Base-by-base conservation (phyloP, 2,113 vertebrate species). In the Coptodon rendalli region DNA sequence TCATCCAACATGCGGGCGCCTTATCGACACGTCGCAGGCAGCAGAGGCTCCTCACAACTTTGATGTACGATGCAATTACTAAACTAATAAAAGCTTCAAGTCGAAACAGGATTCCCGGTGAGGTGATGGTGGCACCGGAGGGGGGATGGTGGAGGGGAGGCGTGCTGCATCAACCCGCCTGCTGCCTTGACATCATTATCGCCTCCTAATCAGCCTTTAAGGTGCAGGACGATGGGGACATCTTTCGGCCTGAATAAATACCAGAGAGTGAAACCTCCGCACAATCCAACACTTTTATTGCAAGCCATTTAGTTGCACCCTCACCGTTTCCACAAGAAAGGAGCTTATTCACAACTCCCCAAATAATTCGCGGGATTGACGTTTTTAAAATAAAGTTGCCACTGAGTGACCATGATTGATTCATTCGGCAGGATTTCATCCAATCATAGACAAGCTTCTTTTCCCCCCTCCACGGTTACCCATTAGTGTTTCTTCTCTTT, bases 41-140 rank as follows among this genome's bases (percentile, higher is more conserved):
- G 85, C 66, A 83, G 80, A 12, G 82, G 83, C 92, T 93, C 89
- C 92, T 91, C 93, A 83, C 93, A 91, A 91, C 90, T 92, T 92
- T 96, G 95, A 96, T 96, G 93, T 95, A 96, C 89, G 95, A 96
- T 68, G 95, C 94, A 96, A 96, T 96, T 96, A 96, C 94, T 82
- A 85, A 93, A 91, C 93, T 95, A 96, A 96, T 96, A 95, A 96
- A 94, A 93, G 91, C 93, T 86, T 94, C 93, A 93, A 91, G 91
- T 93, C 38, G 89, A 93, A 94, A 95, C 94, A 91, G 88, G 29
- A 84, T 68, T 81, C 78, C 83, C 43, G 90, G 36, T 83, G 80
- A 76, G 89, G 90, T 54, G 83, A 52, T 22, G 79, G 38, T 17
- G 61, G 24, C 16, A 61, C 7, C 10, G 50, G 52, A 22, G 56